Evolutionary conservation across 2,113 vertebrate genomes (phyloP).

Genomic region (Apaloderma vittatum): DNA sequence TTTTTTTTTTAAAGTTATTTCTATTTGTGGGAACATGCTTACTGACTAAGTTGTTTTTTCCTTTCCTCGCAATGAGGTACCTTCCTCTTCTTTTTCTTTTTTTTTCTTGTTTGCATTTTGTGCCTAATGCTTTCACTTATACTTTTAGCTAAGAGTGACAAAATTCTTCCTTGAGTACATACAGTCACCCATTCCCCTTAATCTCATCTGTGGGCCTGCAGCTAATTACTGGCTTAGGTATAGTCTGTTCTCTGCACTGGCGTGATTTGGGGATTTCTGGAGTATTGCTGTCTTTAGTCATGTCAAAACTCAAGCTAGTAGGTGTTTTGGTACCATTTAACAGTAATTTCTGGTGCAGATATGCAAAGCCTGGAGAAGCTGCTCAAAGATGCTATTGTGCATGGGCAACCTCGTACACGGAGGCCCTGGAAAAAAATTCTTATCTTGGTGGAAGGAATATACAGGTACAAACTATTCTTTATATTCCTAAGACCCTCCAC

Average conservation of each 20-base stretch:
- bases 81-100: background rate
- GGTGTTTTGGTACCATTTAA: conserved; percentile 66
- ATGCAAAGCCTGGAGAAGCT: conserved; percentile 98
- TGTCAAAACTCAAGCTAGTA: conserved; percentile 36
- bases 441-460: conserved; percentile 96
- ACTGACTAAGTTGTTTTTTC: background rate
- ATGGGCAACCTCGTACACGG: conserved; percentile 94
- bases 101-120: background rate
- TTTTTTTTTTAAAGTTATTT: background rate
- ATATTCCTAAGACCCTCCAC: conserved; percentile 18
- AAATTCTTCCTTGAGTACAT: background rate
- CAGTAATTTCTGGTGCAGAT: conserved; percentile 82
- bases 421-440: conserved; percentile 99
- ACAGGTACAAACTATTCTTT: conserved; percentile 86
- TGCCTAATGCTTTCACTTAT: background rate
- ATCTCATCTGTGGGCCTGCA: background rate
- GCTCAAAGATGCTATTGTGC: conserved; percentile 94
- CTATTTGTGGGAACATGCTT: background rate
- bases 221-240: background rate
- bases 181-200: background rate
- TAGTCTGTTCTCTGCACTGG: background rate
- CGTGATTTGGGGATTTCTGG: background rate
- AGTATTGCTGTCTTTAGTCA: conserved; percentile 38
- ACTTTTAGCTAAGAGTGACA: background rate
- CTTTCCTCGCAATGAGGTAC: background rate